Evolutionary conservation across 2,888 invertebrate species (phyloP), one percentile per base, ranked within the genome.

Genomic region (Heliconius aoede): DNA sequence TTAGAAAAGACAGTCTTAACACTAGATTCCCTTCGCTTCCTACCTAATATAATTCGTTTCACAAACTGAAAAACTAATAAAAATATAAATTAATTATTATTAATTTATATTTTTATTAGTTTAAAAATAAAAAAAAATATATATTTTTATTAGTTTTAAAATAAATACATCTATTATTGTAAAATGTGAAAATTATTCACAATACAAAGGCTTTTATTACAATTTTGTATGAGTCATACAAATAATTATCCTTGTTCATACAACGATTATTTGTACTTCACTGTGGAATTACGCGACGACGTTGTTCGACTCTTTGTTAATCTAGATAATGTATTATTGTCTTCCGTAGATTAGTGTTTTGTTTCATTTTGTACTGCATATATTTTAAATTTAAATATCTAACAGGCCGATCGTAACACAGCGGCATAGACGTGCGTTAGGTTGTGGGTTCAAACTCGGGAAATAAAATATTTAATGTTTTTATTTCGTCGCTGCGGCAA

Each of bases 341-440:
- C n/a, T 24, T 24, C 36, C 3, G n/a, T 4, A 32, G 9, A 64
- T 32, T 55, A n/a, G 3, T 11, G 21, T 55, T 55, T 21, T 55
- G 21, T 21, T n/a, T 9, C 3, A n/a, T 55, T 55, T 9, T 55
- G 3, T n/a, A n/a, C n/a, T 55, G 9, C 4, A n/a, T 32, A 11
- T 11, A 4, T 30, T 30, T 62, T 9, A n/a, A 9, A 21, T 51
- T 0, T 9, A 21, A 46, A 46, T 46, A 46, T 5, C 18, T 18
- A 46, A 46, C 46, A 7, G 18, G 2, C 7, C 46, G 5, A 18
- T n/a, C 0, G n/a, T 51, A 21, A 3, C 9, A 9, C 3, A n/a
- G n/a, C 1, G 18, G 0, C n/a, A 55, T 55, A 0, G 3, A 0
- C n/a, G 9, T 55, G 9, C 1, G n/a, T 3, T 1, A 55, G n/a